A percentile compares a stretch with the other conserved stretches of the same genome.
Conservation (phyloP, 2,797 vertebrate species). For the Danionella dracula region DNA sequence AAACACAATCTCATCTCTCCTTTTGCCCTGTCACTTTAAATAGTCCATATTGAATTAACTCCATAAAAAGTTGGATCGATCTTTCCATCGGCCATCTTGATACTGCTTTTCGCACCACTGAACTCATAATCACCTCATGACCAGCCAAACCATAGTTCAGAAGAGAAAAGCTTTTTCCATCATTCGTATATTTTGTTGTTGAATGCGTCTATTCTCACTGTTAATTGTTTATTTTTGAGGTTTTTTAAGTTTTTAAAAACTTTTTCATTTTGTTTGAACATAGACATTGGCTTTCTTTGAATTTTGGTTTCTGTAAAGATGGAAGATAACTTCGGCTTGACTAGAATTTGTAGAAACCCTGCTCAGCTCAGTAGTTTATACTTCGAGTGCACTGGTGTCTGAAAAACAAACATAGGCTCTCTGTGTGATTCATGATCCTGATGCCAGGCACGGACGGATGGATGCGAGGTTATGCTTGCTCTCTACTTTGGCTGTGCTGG, state of each 20-base stretch:
- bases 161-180: conserved; percentile 38
- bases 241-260: no score
- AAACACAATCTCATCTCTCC: conserved; percentile 72
- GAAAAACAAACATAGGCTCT: conserved; percentile 30
- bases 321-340: neutral
- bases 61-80: conserved; percentile 70
- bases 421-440: conserved; percentile 31
- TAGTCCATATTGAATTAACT: conserved; percentile 73
- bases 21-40: conserved; percentile 69
- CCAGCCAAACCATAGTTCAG: conserved; percentile 56
- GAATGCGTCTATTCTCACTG: no score
- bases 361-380: conserved; percentile 29
- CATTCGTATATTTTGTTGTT: no score
- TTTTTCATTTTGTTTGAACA: neutral
- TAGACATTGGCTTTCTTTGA: neutral
- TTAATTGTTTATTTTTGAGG: neutral
- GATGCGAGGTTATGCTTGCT: conserved; percentile 41
- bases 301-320: neutral
- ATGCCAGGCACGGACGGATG: conserved; percentile 44
- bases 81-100: conserved; percentile 63
- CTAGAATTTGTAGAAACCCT: conserved; percentile 13
- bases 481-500: conserved; percentile 35
- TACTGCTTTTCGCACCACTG: conserved; percentile 55
- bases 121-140: conserved; percentile 64
- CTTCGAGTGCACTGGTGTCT: conserved; percentile 34